Base-by-base conservation (phyloP, 1,140 invertebrate genomes). In the Pachypsylla venusta region DNA sequence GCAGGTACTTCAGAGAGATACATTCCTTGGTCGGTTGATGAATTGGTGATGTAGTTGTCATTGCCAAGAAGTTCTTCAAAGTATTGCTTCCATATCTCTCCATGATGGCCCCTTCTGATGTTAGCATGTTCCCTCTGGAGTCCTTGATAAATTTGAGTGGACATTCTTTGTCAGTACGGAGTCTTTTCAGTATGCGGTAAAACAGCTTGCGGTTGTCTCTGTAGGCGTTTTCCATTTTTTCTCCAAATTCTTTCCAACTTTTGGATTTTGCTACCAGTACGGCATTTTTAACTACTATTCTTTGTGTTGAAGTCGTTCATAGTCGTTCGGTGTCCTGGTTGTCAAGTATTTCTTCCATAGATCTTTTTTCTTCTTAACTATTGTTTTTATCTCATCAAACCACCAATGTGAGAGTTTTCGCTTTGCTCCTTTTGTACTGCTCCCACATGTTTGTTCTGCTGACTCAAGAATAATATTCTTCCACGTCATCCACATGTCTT, bases 191-290 rank as follows among this genome's bases (percentile, higher is more conserved):
- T 4, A 58, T 25, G 10, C 24, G 12, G 14, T 58, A 58, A 30
- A 58, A 58, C 20, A 58, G 25, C 16, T 58, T 58, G 22, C 39
- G 26, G 14, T 58, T 58, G n/a, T 40, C 57, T 19, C 20, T n/a
- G 22, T 19, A 19, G 20, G n/a, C 24, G 1, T 7, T 4, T 40
- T 58, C 27, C 57, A 58, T 58, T 2, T 19, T 19, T 19, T 58
- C 42, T 40, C 57, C 30, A 39, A 58, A 58, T 10, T 58, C 57
- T 22, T 58, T 19, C 57, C 57, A 58, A 25, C 57, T 39, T 22
- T 19, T 42, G 14, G n/a, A 19, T 24, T 39, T 58, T 1, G 57
- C 7, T 42, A 19, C 16, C 14, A 39, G 12, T 5, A 58, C 57
- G 4, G 39, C 30, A 12, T 58, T 25, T 22, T 58, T 58, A 20